Evolutionary conservation across 2,888 invertebrate species (phyloP), one percentile per base, ranked within the genome.

Genomic region (Neoaliturus tenellus): DNA sequence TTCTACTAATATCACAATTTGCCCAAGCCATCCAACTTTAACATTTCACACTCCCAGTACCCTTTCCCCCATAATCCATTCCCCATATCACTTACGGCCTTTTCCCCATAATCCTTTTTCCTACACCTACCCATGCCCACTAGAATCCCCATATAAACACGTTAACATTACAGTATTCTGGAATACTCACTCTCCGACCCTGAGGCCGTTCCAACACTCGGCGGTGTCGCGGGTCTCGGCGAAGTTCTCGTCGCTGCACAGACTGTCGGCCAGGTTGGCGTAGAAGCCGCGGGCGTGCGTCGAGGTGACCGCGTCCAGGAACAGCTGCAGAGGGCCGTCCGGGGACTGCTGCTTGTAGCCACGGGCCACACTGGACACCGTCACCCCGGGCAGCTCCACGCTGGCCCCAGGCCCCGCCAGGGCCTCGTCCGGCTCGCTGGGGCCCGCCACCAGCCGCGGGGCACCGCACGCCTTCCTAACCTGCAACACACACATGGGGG

Each of bases 131-230:
- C n/a, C n/a, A n/a, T n/a, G n/a, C n/a, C n/a, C n/a, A n/a, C n/a
- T n/a, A n/a, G n/a, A n/a, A n/a, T n/a, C n/a, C n/a, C n/a, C n/a
- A n/a, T n/a, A n/a, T n/a, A n/a, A n/a, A n/a, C n/a, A n/a, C n/a
- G n/a, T n/a, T n/a, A n/a, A n/a, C n/a, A n/a, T n/a, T n/a, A n/a
- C n/a, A 51, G 51, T 5, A 51, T 20, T 20, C 84, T 87, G 20
- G 20, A n/a, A n/a, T 23, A 95, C 95, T 94, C 89, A 96, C 96
- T 95, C 95, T 90, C 94, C 95, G 87, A 95, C 92, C 85, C 93
- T 90, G 87, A 95, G 94, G 75, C 97, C 97, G 89, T 96, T 97
- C 97, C 97, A 97, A 90, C 97, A 97, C 86, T 92, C 93, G 58
- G 93, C 93, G 85, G 94, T 94, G 87, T 94, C 93, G 51, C 93